phyloP scores from a whole-genome alignment of 2,888 invertebrate species.

The Rhagophthalmus giganteus region DNA sequence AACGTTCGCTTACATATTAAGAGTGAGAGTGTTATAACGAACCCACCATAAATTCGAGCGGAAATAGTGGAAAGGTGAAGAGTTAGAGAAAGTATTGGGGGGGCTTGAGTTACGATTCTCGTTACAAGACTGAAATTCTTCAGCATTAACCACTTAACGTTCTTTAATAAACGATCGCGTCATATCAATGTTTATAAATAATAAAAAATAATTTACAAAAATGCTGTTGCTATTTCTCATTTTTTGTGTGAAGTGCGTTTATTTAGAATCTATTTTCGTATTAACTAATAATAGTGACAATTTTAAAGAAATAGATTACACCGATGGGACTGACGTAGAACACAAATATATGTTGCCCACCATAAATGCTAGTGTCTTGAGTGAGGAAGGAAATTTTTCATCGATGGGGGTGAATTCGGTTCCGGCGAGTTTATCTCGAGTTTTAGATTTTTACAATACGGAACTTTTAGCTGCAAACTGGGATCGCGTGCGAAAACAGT shows the following conservation, averaged over 20 bases:
- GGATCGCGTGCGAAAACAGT: slow-evolving; percentile 56
- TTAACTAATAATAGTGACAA: slow-evolving; percentile 12
- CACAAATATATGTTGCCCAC: slow-evolving; percentile 40
- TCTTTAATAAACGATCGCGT: slow-evolving; percentile 20
- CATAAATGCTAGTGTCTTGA: slow-evolving; percentile 42
- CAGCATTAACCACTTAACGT: slow-evolving; percentile 11
- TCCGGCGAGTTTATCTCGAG: slow-evolving; percentile 55
- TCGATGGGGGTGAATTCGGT: slow-evolving; percentile 29
- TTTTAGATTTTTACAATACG: slow-evolving; percentile 62
- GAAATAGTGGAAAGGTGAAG: slow-evolving; percentile 27
- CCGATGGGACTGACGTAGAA: slow-evolving; percentile 41
- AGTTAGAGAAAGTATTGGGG: slow-evolving; percentile 30
- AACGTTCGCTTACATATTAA: slow-evolving; percentile 3
- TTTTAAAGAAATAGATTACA: slow-evolving; percentile 41
- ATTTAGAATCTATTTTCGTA: slow-evolving; percentile 7
- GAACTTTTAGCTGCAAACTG: slow-evolving; percentile 63
- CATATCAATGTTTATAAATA: not conserved
- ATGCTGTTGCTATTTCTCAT: slow-evolving; percentile 9
- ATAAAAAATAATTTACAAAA: too few species aligned
- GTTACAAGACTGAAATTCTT: slow-evolving; percentile 11
- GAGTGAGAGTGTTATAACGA: slow-evolving; percentile 19
- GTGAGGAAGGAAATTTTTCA: slow-evolving; percentile 23
- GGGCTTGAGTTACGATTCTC: slow-evolving; percentile 13
- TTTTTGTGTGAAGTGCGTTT: slow-evolving; percentile 1
- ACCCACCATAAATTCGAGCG: slow-evolving; percentile 14